Conservation (phyloP, 1,140 invertebrate species). For the Drosophila neocordata region DNA sequence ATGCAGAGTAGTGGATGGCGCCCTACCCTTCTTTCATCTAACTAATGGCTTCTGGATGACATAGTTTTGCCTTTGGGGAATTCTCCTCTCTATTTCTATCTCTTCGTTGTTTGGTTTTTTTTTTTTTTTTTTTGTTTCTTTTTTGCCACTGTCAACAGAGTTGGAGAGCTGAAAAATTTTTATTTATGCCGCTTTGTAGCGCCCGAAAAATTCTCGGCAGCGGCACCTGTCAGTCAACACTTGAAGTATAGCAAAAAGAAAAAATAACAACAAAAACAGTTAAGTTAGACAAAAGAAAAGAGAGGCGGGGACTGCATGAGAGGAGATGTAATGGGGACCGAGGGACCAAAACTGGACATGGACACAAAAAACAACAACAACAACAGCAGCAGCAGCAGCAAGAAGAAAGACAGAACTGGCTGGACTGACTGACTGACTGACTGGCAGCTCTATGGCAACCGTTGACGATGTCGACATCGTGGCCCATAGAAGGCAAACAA, state of each 20-base stretch:
- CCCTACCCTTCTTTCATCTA: conserved; percentile 30
- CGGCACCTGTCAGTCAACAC: conserved; percentile 77
- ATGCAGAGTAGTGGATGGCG: background rate
- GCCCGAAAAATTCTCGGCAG: conserved; percentile 73
- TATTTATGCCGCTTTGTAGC: conserved; percentile 77
- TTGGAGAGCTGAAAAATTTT: conserved; percentile 51
- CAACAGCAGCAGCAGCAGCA: too few species aligned
- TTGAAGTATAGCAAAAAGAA: conserved; percentile 35
- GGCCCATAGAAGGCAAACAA: conserved; percentile 31
- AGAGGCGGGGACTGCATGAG: background rate
- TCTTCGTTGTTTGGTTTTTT: background rate
- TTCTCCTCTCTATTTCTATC: conserved; percentile 10
- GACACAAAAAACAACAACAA: conserved; percentile 36
- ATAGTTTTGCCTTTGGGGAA: conserved; percentile 2
- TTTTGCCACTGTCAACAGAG: conserved; percentile 44
- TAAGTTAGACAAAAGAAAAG: conserved; percentile 2
- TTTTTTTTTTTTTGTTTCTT: conserved; percentile 33
- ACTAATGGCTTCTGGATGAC: conserved; percentile 27
- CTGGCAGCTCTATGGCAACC: conserved; percentile 45
- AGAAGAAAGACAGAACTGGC: conserved; percentile 24
- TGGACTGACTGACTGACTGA: conserved; percentile 26
- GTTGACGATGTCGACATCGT: conserved; percentile 27
- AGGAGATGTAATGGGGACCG: conserved; percentile 13
- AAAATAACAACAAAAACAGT: background rate
- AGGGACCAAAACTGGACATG: conserved; percentile 21